phyloP scores from a whole-genome alignment of 1,140 invertebrate species.

The Apis mellifera region Amel_HAv3.1 CM009940.2:6540001-6540500 shows the following conservation, averaged over 20 bases:
- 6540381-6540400: background rate
- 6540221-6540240: background rate
- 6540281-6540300: constrained; percentile 9
- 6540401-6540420: constrained; percentile 58
- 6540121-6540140: too few relatives aligned
- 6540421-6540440: constrained; percentile 45
- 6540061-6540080: too few relatives aligned
- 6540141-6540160: background rate
- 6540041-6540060: too few relatives aligned
- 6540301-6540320: constrained; percentile 2
- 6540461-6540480: constrained; percentile 39
- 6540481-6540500: constrained; percentile 18
- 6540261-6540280: too few relatives aligned
- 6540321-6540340: constrained; percentile 13
- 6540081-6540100: too few relatives aligned
- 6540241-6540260: background rate
- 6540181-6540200: background rate
- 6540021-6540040: too few relatives aligned
- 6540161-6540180: background rate
- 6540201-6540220: background rate
- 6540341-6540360: constrained; percentile 15
- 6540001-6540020: too few relatives aligned
- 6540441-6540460: constrained; percentile 45
- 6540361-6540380: constrained; percentile 21
- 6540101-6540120: too few relatives aligned